phyloP scores from a whole-genome alignment of 2,113 vertebrate genomes.

The Bagarius yarrelli region DNA sequence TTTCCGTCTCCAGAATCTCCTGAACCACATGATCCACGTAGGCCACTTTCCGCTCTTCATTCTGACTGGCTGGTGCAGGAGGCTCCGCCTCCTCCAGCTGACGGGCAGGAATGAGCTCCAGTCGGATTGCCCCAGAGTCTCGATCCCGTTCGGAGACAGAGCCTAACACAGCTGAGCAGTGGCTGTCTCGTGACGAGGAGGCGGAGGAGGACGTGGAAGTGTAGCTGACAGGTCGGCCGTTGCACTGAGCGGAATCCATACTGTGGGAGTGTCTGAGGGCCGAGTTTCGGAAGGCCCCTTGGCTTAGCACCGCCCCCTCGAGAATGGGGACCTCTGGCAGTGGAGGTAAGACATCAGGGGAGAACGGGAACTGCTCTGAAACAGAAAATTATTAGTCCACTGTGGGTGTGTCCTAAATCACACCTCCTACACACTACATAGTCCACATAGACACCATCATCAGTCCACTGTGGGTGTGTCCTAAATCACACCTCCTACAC shows the following conservation, averaged over 20 bases:
- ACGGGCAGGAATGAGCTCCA: slow-evolving; percentile 85
- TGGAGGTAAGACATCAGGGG: slow-evolving; percentile 74
- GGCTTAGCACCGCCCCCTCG: slow-evolving; percentile 69
- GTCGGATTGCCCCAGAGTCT: slow-evolving; percentile 85
- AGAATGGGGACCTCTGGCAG: slow-evolving; percentile 72
- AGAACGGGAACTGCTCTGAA: slow-evolving; percentile 81
- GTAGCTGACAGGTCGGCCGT: slow-evolving; percentile 92
- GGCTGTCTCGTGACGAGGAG: slow-evolving; percentile 94
- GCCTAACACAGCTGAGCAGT: slow-evolving; percentile 86
- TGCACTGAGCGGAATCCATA: slow-evolving; percentile 88
- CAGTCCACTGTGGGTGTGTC: neutral
- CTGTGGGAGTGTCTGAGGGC: slow-evolving; percentile 67
- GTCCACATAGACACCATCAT: too few species aligned
- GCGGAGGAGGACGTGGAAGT: slow-evolving; percentile 95
- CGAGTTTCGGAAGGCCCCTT: slow-evolving; percentile 62
- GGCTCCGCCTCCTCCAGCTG: slow-evolving; percentile 75
- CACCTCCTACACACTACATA: neutral
- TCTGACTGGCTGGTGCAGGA: slow-evolving; percentile 54
- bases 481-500: neutral
- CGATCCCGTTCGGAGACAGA: slow-evolving; percentile 82
- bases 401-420: neutral
- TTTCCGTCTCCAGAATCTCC: slow-evolving; percentile 95
- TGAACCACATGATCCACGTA: slow-evolving; percentile 96
- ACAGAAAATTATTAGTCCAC: slow-evolving; percentile 3
- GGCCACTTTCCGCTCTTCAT: slow-evolving; percentile 81